Evolutionary conservation across 2,113 vertebrate genomes (phyloP).

Genomic region (Thryonomys swinderianus): DNA sequence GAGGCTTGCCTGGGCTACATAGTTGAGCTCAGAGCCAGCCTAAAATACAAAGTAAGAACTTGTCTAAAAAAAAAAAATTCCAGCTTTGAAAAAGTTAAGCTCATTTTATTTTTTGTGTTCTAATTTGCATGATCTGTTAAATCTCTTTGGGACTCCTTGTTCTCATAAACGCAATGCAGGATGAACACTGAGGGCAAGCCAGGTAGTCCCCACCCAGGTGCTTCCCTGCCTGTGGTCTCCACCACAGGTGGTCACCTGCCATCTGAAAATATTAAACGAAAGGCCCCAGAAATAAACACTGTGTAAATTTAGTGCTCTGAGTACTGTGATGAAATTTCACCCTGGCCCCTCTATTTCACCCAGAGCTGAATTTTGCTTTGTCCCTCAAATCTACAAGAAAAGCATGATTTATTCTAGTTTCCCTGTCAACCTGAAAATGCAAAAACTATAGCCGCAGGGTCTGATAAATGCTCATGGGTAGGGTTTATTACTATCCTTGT

Average conservation of each 20-base stretch:
- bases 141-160: background rate
- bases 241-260: accelerated
- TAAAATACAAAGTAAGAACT: too few relatives aligned
- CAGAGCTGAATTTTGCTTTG: background rate
- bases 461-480: background rate
- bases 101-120: background rate
- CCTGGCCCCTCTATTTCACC: accelerated
- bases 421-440: background rate
- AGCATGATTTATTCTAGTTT: background rate
- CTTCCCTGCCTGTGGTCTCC: background rate
- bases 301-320: background rate
- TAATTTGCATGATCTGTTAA: conserved; percentile 16
- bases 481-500: background rate
- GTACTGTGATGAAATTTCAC: background rate
- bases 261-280: background rate
- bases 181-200: background rate
- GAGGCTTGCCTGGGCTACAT: too few relatives aligned
- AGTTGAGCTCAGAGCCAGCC: too few relatives aligned
- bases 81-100: background rate
- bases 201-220: too few relatives aligned
- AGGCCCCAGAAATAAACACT: background rate
- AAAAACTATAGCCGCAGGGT: background rate
- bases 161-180: background rate
- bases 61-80: too few relatives aligned
- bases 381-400: background rate